Evolutionary conservation across 2,888 invertebrate genomes (phyloP).

Genomic region (Halictus ligatus): DNA sequence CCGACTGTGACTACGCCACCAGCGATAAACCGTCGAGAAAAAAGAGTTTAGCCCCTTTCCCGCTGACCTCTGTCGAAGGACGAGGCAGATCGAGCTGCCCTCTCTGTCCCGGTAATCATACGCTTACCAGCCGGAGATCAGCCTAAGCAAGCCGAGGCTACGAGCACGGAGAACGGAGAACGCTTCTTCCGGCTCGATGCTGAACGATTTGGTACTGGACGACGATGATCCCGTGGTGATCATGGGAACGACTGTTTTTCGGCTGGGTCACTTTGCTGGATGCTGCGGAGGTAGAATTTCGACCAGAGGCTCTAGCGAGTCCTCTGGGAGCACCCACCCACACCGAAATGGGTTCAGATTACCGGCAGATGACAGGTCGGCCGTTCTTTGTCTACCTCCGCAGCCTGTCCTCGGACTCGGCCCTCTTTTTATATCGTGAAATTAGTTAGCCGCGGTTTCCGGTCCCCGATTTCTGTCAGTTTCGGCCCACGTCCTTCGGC

Average conservation of each 20-base stretch:
- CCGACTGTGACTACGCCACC: slow-evolving; percentile 68
- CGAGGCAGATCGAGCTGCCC: slow-evolving; percentile 27
- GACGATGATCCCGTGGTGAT: not conserved
- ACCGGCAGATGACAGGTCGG: slow-evolving; percentile 71
- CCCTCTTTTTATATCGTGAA: slow-evolving; percentile 78
- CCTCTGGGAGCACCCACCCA: slow-evolving; percentile 23
- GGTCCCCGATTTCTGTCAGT: slow-evolving; percentile 72
- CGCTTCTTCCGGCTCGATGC: not conserved
- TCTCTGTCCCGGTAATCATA: slow-evolving; percentile 61
- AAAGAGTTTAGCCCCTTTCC: slow-evolving; percentile 50
- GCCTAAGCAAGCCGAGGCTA: not conserved
- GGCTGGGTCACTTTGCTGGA: not conserved
- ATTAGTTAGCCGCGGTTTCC: slow-evolving; percentile 81
- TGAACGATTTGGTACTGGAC: not conserved
- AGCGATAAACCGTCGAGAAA: slow-evolving; percentile 48
- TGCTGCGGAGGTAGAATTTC: not conserved
- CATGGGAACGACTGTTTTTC: slow-evolving; percentile 1
- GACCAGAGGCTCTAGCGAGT: not conserved
- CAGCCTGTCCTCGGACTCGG: slow-evolving; percentile 65
- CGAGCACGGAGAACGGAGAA: not conserved
- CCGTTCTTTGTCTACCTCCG: slow-evolving; percentile 59
- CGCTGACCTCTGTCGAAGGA: slow-evolving; percentile 42
- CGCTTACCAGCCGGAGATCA: slow-evolving; percentile 53
- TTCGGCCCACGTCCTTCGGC: slow-evolving; percentile 58
- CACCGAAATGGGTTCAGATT: slow-evolving; percentile 37